Conservation (phyloP, 2,797 vertebrate genomes). For the Leuciscus waleckii region DNA sequence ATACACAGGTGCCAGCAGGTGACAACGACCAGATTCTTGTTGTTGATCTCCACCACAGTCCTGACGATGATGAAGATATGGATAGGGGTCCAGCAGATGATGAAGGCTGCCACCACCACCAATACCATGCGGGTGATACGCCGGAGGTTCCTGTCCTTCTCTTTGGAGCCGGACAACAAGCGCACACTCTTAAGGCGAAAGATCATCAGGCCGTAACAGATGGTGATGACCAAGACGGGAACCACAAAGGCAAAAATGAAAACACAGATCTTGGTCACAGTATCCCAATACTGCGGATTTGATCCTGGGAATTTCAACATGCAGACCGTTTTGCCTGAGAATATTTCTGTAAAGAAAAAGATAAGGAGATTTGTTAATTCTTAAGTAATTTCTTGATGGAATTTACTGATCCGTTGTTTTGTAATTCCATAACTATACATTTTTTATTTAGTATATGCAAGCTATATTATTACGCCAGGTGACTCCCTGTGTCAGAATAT, state of each 20-base stretch:
- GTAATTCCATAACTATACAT: neutral
- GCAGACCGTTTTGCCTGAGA: conserved; percentile 83
- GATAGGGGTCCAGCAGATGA: conserved; percentile 97
- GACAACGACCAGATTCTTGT: conserved; percentile 85
- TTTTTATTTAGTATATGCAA: neutral
- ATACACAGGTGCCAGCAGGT: conserved; percentile 96
- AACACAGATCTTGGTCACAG: conserved; percentile 92
- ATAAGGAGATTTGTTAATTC: neutral
- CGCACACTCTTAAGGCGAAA: conserved; percentile 93
- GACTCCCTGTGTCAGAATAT: neutral
- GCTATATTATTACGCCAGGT: neutral
- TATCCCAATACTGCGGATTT: conserved; percentile 89
- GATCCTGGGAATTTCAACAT: conserved; percentile 88
- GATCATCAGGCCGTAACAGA: conserved; percentile 97
- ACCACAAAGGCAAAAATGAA: conserved; percentile 96
- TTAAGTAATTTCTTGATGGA: neutral
- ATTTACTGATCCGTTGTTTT: neutral
- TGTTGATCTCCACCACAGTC: conserved; percentile 87
- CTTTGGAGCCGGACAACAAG: conserved; percentile 94
- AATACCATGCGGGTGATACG: conserved; percentile 98
- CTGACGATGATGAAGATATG: conserved; percentile 96
- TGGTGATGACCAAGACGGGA: conserved; percentile 93
- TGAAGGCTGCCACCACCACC: conserved; percentile 94
- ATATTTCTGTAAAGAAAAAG: conserved; percentile 46
- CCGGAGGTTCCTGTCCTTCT: conserved; percentile 92